A percentile compares a stretch with the other conserved stretches of the same genome.
Evolutionary conservation across 2,113 vertebrate species (phyloP).

Genomic region (Barbus barbus): DNA sequence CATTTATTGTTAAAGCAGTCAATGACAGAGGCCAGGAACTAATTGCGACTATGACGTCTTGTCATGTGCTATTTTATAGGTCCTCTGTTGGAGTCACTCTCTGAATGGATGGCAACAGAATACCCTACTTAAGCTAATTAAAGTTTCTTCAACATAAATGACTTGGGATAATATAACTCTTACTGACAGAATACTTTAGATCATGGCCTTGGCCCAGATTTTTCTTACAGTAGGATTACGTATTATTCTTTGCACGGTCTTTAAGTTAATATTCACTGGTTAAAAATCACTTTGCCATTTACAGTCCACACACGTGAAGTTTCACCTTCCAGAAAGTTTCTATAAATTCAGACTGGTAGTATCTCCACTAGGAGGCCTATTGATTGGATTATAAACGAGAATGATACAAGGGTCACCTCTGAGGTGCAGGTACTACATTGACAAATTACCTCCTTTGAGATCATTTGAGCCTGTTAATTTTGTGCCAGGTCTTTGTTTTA

Average conservation of each 20-base stretch:
- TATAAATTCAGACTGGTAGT: constrained; percentile 8
- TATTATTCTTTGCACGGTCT: constrained; percentile 11
- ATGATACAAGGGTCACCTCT: constrained; percentile 39
- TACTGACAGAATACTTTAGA: constrained; percentile 17
- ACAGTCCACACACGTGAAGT: constrained; percentile 21
- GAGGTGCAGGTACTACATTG: constrained; percentile 8
- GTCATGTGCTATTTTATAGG: constrained; percentile 35
- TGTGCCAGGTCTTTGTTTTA: constrained; percentile 22
- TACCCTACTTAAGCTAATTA: constrained; percentile 46
- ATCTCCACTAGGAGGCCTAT: constrained; percentile 13
- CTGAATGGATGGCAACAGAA: not conserved
- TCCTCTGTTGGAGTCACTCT: not conserved
- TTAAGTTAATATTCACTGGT: constrained; percentile 10
- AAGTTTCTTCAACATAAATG: constrained; percentile 17
- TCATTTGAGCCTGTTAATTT: not conserved
- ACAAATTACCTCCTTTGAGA: constrained; percentile 28
- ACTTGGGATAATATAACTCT: constrained; percentile 8
- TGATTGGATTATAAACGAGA: constrained; percentile 4
- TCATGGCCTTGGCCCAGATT: constrained; percentile 16
- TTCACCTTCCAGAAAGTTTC: constrained; percentile 20
- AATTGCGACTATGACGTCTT: constrained; percentile 30
- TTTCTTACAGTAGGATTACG: not conserved
- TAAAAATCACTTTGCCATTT: constrained; percentile 8
- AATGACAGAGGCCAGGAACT: constrained; percentile 13
- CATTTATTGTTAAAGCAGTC: constrained; percentile 31